phyloP scores from a whole-genome alignment of 2,888 invertebrate genomes.

The Drosophila dives region DNA sequence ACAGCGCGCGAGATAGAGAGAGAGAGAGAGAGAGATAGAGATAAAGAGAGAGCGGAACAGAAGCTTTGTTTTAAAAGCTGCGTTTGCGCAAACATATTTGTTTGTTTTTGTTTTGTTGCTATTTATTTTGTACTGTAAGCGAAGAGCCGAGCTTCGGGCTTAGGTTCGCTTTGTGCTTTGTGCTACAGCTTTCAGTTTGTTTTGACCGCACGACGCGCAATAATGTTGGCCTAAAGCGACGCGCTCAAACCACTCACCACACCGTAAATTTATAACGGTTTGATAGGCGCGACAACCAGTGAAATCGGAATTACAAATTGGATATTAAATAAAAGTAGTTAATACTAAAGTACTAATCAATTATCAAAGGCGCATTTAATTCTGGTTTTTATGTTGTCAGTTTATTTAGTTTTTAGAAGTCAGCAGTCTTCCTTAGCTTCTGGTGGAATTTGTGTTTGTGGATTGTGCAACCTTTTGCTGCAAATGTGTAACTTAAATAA shows the following conservation, averaged over 20 bases:
- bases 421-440: conserved; percentile 13
- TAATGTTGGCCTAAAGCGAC: conserved; percentile 56
- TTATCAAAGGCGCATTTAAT: neutral
- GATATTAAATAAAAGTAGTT: neutral
- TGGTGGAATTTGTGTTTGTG: conserved; percentile 24
- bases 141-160: conserved; percentile 36
- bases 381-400: neutral
- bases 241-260: conserved; percentile 12
- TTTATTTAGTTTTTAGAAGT: conserved; percentile 18
- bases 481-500: neutral
- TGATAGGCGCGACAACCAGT: conserved; percentile 8
- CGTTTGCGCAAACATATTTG: conserved; percentile 38
- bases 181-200: conserved; percentile 65
- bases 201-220: conserved; percentile 55
- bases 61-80: conserved; percentile 46
- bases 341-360: neutral
- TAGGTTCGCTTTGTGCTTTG: conserved; percentile 33
- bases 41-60: neutral
- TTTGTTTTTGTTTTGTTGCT: conserved; percentile 25
- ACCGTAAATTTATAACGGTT: conserved; percentile 16
- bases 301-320: conserved; percentile 1
- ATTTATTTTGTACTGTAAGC: conserved; percentile 24
- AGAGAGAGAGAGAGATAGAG: neutral
- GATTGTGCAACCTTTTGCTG: conserved; percentile 5
- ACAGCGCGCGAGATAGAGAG: neutral